Evolutionary conservation across 2,797 vertebrate genomes (phyloP).

Genomic region (Molothrus aeneus): DNA sequence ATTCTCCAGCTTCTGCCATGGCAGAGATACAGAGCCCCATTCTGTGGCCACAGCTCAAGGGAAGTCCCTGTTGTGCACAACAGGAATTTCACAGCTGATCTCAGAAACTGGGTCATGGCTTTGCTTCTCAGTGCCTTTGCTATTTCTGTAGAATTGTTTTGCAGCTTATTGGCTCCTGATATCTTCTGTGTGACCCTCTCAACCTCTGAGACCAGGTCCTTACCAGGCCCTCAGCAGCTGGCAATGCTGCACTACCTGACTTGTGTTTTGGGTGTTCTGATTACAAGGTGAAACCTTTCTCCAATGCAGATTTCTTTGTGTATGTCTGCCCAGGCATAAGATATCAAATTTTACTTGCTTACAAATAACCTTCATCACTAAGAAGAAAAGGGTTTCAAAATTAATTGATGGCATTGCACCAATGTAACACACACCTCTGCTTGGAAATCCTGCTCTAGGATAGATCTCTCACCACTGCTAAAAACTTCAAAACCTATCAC

Average conservation of each 20-base stretch:
- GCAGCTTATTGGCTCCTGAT: not conserved
- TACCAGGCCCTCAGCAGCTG: not conserved
- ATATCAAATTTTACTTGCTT: not conserved
- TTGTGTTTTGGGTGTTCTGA: not conserved
- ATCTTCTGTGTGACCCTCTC: not conserved
- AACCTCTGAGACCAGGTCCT: not conserved
- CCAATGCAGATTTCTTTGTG: not conserved
- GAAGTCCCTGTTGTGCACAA: not conserved
- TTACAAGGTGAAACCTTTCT: not conserved
- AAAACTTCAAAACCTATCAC: not conserved
- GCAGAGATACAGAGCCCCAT: not conserved
- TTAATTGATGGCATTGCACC: not conserved
- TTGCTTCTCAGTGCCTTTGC: not conserved
- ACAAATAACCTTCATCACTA: not conserved
- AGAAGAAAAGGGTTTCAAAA: not conserved
- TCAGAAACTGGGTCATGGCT: not conserved
- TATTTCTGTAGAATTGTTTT: not conserved
- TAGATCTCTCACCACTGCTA: not conserved
- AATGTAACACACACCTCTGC: not conserved
- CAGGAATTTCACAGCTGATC: slow-evolving; percentile 26
- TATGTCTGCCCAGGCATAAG: not conserved
- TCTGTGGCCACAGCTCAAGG: not conserved
- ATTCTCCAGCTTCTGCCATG: not conserved
- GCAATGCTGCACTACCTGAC: not conserved
- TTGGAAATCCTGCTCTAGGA: not conserved